Evolutionary conservation across 2,888 invertebrate species (phyloP).

Genomic region (Stenodema calcarata): DNA sequence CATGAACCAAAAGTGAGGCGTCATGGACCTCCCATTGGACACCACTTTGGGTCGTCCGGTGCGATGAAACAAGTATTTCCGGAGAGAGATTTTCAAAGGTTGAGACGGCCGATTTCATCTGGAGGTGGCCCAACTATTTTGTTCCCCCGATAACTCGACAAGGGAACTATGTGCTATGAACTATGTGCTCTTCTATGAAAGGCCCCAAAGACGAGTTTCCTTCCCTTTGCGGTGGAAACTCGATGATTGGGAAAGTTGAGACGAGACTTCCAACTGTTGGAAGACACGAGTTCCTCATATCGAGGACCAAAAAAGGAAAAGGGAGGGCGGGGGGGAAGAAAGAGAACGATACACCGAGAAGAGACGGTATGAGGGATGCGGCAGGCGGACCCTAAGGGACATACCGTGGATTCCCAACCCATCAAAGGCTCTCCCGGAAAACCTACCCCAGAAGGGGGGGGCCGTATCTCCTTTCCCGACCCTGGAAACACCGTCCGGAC

Average conservation of each 20-base stretch:
- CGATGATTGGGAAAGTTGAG: conserved; percentile 27
- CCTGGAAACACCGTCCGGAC: not conserved
- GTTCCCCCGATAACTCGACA: not conserved
- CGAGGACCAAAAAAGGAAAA: not conserved
- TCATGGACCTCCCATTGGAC: no score
- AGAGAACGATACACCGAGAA: conserved; percentile 40
- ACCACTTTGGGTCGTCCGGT: no score
- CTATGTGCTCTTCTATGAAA: not conserved
- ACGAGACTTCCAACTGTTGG: not conserved
- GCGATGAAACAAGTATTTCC: no score
- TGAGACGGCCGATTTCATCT: not conserved
- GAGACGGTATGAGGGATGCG: conserved; percentile 50
- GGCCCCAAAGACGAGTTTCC: not conserved
- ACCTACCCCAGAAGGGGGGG: conserved; percentile 1
- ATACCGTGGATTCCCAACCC: conserved; percentile 45
- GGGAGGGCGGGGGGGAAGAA: conserved; percentile 21
- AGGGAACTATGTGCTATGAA: not conserved
- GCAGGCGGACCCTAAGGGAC: conserved; percentile 53
- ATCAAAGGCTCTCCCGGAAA: conserved; percentile 46
- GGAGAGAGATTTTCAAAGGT: not conserved
- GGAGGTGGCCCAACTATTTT: conserved; percentile 7
- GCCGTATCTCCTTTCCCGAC: not conserved
- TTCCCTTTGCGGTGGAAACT: not conserved
- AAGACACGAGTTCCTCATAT: not conserved
- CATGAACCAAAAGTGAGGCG: no score